These are phyloP conservation scores for Miniopterus natalensis DNA, from an alignment of 2,113 vertebrate species.

Conservation along the genomic window DNA sequence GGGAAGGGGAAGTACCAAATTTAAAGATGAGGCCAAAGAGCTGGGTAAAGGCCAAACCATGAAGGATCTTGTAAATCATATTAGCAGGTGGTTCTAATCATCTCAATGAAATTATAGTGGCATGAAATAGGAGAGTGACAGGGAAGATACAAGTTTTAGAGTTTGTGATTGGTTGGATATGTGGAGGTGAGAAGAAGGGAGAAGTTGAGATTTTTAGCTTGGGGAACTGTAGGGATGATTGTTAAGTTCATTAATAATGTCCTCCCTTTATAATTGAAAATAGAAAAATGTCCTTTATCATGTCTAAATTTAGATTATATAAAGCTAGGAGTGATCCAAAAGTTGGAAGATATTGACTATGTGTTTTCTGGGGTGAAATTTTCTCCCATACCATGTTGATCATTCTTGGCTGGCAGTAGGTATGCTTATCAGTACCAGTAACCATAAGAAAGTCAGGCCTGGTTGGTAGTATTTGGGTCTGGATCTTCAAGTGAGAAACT, in stretches of 20 bases:
- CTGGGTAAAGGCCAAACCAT: background rate
- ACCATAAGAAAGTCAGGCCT: background rate
- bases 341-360: background rate
- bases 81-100: background rate
- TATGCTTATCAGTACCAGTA: background rate
- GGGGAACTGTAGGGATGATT: background rate
- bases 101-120: background rate
- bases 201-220: slow-evolving; percentile 34
- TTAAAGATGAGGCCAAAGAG: background rate
- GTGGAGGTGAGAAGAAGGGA: background rate
- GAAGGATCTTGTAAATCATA: background rate
- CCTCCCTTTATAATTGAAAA: background rate
- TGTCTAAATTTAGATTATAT: background rate
- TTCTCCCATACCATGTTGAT: background rate
- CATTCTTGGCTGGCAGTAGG: background rate
- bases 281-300: background rate
- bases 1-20: background rate
- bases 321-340: background rate
- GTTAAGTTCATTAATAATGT: slow-evolving; percentile 16
- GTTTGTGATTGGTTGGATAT: slow-evolving; percentile 21
- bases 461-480: background rate
- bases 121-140: background rate
- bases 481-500: background rate
- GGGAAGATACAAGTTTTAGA: background rate
- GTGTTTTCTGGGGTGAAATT: background rate